Conservation (phyloP, 2,113 vertebrate genomes). For the Myiozetetes cayanensis region DNA sequence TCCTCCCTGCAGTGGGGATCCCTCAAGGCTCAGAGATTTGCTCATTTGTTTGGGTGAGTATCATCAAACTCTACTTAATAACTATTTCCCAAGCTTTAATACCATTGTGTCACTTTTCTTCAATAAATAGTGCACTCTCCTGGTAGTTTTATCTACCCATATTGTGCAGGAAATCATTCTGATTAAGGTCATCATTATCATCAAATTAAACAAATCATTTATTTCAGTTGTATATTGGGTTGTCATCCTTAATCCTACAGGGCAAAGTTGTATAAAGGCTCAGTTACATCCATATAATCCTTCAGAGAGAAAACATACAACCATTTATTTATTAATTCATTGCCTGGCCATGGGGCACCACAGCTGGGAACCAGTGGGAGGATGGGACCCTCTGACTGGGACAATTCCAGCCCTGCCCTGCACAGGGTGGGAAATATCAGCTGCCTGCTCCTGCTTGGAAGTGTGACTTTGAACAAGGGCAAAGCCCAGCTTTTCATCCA, state of each 20-base stretch:
- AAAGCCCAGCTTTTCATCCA: neutral
- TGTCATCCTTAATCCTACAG: too few species aligned
- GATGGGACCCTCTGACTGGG: neutral
- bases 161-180: neutral
- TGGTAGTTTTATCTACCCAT: neutral
- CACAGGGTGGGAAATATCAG: neutral
- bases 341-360: neutral
- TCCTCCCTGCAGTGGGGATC: neutral
- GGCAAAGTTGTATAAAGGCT: neutral
- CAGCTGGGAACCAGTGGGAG: neutral
- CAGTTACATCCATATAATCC: neutral
- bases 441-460: neutral
- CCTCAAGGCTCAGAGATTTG: neutral
- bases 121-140: neutral
- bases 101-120: neutral
- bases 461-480: neutral
- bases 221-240: neutral
- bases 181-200: neutral
- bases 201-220: neutral
- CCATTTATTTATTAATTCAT: neutral
- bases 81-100: neutral
- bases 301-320: neutral
- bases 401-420: neutral
- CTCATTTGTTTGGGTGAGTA: too few species aligned
- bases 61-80: neutral